Base-by-base conservation (phyloP, 2,113 vertebrate genomes). In the Nycticryphes semicollaris region DNA sequence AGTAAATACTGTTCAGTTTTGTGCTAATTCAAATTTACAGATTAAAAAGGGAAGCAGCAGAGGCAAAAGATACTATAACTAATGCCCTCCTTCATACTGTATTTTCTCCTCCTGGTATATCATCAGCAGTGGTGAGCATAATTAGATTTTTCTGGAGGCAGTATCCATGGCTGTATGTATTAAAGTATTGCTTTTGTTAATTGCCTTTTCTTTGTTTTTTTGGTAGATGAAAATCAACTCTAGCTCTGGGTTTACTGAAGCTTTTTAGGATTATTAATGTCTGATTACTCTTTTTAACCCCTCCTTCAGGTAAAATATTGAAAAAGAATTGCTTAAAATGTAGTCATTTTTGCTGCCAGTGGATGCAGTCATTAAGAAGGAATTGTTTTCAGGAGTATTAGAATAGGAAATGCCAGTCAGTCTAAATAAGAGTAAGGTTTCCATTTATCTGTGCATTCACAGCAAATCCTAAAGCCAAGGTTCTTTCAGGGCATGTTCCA, bases 131-230 rank as follows among this genome's bases (percentile, higher is more conserved):
- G 35, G 23, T 66, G 63, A 90, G 35, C 37, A 18, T 75, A 93
- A 73, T 70, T 68, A 53, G 70, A 18, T 93, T 85, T 96, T 87
- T 93, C 89, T 91, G 67, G 78, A 93, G 90, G 87, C 91, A 95
- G 70, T 19, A n/a, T 91, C 59, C 25, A 18, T 70, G 72, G 43
- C 67, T 93, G 27, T 79, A 17, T 63, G 18, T 85, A 35, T 92
- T 86, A 70, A 63, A 53, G 37, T 90, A 73, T 77, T 77, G 50
- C 59, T 82, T 91, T 94, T 87, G 56, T 84, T 93, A 87, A 91
- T 95, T 96, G 74, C 30, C 69, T 54, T 59, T 57, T 83, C 41
- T 56, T 91, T 91, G 53, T 54, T 91, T 50, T 50, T 85, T 84
- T 62, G 41, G 22, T 25, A 62, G 88, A 35, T 70, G 84, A 94